Base-by-base conservation (phyloP, 2,888 invertebrate genomes). In the Brenthis daphne region DNA sequence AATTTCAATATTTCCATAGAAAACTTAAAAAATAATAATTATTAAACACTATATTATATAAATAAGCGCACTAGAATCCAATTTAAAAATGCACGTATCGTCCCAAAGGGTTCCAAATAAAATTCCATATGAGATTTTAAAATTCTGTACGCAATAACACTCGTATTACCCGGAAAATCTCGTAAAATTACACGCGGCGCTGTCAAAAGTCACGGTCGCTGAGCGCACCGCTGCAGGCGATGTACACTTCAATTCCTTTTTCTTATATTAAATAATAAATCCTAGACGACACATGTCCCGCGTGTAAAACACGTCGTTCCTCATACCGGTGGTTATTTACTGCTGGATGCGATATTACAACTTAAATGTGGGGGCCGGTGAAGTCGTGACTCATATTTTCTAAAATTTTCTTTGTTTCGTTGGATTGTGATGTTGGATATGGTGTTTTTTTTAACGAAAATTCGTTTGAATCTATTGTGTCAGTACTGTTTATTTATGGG, bases 201-300 rank as follows among this genome's bases (percentile, higher is more conserved):
- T 56, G 60, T 65, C 69, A 73, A 64, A 63, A 57, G 63, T 70
- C 64, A 69, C 64, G 57, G 65, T 68, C 56, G 65, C 54, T 24
- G 37, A 64, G 20, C 68, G 43, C 50, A 60, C 53, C 55, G 20
- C 24, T 65, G 65, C 67, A 65, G 65, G 67, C 67, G 63, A 64
- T 57, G 66, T 70, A 55, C 67, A 71, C 68, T 70, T 71, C 74
- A 72, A 73, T 73, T 74, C 74, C 65, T 69, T 73, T 72, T 75
- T 66, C 72, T 75, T 73, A 75, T 78, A 77, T 77, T 77, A 77
- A 76, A 77, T 75, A 77, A 77, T 77, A 78, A 78, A 78, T 78
- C 75, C 73, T 55, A 61, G 63, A 73, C 70, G 75, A 76, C 74
- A 75, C 74, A 74, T 76, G 77, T 69, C 68, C 68, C 75, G 73